Evolutionary conservation across 2,113 vertebrate genomes (phyloP).

Genomic region (Sebastes schlegelii): DNA sequence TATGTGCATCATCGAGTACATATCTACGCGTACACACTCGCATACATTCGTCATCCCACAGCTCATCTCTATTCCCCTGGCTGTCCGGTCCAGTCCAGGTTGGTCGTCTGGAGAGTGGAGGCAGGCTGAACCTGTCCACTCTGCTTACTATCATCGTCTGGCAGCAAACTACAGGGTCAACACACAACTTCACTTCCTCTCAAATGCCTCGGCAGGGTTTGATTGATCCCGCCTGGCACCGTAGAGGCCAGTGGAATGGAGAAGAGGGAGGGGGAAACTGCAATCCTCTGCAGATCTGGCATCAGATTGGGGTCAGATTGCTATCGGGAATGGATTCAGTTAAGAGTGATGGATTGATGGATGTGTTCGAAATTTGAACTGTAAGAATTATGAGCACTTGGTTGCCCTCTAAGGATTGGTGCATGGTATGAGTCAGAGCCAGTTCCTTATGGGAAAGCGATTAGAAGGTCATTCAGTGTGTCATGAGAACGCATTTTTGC

Average conservation of each 20-base stretch:
- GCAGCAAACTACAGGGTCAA: constrained; percentile 74
- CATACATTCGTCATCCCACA: constrained; percentile 41
- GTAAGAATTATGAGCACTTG: constrained; percentile 41
- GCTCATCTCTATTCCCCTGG: constrained; percentile 69
- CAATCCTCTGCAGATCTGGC: constrained; percentile 61
- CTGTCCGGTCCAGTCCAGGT: constrained; percentile 74
- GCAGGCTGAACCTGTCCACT: constrained; percentile 76
- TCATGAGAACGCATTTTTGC: too few relatives aligned
- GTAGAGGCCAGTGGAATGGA: constrained; percentile 44
- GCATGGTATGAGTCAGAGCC: background rate
- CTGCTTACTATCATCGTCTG: constrained; percentile 71
- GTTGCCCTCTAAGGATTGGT: constrained; percentile 18
- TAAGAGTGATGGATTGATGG: constrained; percentile 30
- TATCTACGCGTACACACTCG: constrained; percentile 4
- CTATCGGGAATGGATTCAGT: constrained; percentile 32
- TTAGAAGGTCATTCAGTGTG: too few relatives aligned
- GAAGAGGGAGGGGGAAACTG: constrained; percentile 35
- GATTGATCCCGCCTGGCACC: constrained; percentile 73
- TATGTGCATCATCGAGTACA: constrained; percentile 12
- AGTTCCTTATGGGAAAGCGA: too few relatives aligned
- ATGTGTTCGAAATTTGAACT: constrained; percentile 38
- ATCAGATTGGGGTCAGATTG: constrained; percentile 51
- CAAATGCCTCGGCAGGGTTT: constrained; percentile 57
- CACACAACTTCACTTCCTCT: constrained; percentile 65
- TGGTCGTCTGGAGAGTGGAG: constrained; percentile 66